Conservation (phyloP, 2,113 vertebrate species). For the Gila orcuttii region DNA sequence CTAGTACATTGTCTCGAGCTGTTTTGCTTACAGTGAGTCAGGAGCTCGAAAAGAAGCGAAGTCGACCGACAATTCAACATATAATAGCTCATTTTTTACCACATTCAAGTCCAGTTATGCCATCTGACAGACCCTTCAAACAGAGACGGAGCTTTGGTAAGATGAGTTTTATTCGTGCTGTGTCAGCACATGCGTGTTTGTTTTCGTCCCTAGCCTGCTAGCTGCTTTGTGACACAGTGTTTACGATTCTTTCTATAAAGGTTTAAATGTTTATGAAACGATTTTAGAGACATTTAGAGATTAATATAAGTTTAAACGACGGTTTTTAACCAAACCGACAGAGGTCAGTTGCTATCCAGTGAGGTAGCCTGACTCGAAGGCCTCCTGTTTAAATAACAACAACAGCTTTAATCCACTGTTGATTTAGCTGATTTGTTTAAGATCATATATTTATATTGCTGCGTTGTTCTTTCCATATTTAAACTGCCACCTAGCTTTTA, state of each 20-base stretch:
- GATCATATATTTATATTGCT: neutral
- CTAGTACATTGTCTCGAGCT: constrained; percentile 65
- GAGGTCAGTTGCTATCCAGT: neutral
- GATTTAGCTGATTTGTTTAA: neutral
- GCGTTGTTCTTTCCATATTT: neutral
- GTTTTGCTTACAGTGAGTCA: constrained; percentile 58
- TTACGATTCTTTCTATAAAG: neutral
- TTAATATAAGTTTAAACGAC: neutral
- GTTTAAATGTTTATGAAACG: neutral
- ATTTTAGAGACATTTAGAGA: neutral
- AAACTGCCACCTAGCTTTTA: neutral
- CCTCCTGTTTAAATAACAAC: constrained; percentile 3
- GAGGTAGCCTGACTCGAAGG: neutral
- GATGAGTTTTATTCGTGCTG: constrained; percentile 56
- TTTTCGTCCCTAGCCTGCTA: constrained; percentile 3
- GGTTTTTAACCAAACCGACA: neutral
- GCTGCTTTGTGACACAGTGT: neutral
- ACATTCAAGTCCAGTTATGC: constrained; percentile 73
- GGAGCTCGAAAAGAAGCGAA: neutral
- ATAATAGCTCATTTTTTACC: neutral
- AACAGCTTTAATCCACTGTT: neutral
- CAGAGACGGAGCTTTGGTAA: constrained; percentile 91
- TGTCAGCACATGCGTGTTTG: constrained; percentile 35
- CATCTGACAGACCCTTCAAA: constrained; percentile 90
- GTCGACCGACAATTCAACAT: constrained; percentile 15